phyloP scores from a whole-genome alignment of 2,888 invertebrate species.

The Nomada flava region DNA sequence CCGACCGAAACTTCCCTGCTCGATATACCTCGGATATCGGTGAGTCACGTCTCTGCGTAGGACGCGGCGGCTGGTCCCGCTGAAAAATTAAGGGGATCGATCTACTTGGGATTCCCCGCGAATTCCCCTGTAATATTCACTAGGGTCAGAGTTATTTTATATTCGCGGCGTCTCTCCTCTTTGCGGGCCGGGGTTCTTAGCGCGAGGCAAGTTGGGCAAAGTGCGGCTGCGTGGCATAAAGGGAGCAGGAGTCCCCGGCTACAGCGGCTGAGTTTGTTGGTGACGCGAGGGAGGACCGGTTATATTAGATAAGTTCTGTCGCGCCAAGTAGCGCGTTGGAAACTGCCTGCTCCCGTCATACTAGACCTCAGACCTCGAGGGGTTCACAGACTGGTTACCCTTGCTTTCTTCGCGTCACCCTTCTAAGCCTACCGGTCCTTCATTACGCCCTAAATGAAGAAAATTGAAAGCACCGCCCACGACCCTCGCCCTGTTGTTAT shows the following conservation, averaged over 20 bases:
- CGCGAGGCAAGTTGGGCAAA: conserved; percentile 65
- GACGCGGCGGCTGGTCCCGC: not conserved
- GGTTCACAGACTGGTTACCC: conserved; percentile 67
- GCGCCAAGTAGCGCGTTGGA: conserved; percentile 71
- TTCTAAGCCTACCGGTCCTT: conserved; percentile 71
- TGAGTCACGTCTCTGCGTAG: not conserved
- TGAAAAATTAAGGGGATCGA: conserved; percentile 47
- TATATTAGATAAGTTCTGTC: conserved; percentile 78
- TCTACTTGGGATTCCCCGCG: conserved; percentile 43
- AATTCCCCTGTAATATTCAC: conserved; percentile 55
- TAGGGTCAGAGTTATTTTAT: conserved; percentile 65
- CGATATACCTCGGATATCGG: not conserved
- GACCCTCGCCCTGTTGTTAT: conserved; percentile 24
- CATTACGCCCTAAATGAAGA: conserved; percentile 77
- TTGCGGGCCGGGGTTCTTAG: conserved; percentile 50
- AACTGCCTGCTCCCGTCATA: conserved; percentile 66
- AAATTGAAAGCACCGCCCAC: conserved; percentile 77
- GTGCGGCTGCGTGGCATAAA: conserved; percentile 69
- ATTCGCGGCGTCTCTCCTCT: conserved; percentile 64
- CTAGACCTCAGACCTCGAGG: conserved; percentile 54
- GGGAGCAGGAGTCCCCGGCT: conserved; percentile 56
- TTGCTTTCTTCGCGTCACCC: conserved; percentile 72
- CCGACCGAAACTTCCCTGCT: not conserved
- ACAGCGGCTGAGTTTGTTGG: conserved; percentile 51
- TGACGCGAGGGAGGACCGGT: conserved; percentile 64